Evolutionary conservation across 2,888 invertebrate species (phyloP), one percentile per base, ranked within the genome.

Genomic region (Bursaphelenchus okinawaensis): DNA sequence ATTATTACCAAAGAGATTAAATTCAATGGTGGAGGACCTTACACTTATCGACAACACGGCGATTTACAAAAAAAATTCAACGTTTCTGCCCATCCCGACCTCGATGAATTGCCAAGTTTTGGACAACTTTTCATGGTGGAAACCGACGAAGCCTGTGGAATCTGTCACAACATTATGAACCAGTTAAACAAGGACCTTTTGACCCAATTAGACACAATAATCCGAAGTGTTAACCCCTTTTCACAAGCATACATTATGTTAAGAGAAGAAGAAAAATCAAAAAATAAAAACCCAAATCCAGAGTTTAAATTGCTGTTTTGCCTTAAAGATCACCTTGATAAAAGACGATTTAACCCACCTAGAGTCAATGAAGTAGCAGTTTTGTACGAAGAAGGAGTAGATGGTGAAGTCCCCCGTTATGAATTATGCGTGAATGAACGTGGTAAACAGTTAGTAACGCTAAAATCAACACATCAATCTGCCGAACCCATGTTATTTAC

Each of bases 291-390:
- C n/a, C 50, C 12, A 40, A n/a, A n/a, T 22, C 31, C 7, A 31
- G n/a, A n/a, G n/a, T n/a, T n/a, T n/a, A n/a, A n/a, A n/a, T n/a
- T n/a, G n/a, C n/a, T n/a, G n/a, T n/a, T n/a, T n/a, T n/a, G n/a
- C n/a, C n/a, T n/a, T n/a, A n/a, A n/a, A n/a, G n/a, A n/a, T n/a
- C n/a, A n/a, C n/a, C n/a, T n/a, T n/a, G 63, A 63, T 66, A 26
- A 66, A 28, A 66, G 55, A 68, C 24, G 65, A 66, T 66, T 40
- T 23, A 63, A 63, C 52, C n/a, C 50, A 19, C 63, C 63, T 4
- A 7, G 8, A 65, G 9, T n/a, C 50, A 63, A 63, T 63, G 63
- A 63, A 63, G 68, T 63, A 27, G 29, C 31, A 40, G 66, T 66
- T 0, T 29, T 66, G 3, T 63, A 59, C 20, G 62, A 64, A 26